A percentile compares a stretch with the other conserved stretches of the same genome.
phyloP scores from a whole-genome alignment of 2,113 vertebrate genomes.

The Saimiri boliviensis region DNA sequence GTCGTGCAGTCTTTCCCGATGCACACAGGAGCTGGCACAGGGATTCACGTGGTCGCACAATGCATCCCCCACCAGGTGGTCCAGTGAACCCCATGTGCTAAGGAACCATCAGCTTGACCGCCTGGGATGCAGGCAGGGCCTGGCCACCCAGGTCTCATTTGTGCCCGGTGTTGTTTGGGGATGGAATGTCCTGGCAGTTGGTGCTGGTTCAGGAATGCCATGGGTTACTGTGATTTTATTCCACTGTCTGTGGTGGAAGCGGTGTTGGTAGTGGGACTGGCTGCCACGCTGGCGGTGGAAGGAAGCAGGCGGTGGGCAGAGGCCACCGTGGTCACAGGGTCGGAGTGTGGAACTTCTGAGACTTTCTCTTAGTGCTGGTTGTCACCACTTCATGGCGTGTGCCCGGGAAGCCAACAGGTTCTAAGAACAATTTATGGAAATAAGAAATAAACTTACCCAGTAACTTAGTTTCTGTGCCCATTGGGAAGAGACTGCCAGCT shows the following conservation, averaged over 20 bases:
- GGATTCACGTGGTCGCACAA: accelerated
- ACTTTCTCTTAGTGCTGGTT: neutral
- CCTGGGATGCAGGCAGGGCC: neutral
- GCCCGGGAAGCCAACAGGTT: no score
- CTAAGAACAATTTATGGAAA: neutral
- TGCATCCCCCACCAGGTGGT: accelerated
- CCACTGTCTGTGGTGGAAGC: no score
- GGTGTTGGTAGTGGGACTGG: neutral
- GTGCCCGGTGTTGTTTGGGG: neutral
- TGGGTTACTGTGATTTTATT: accelerated
- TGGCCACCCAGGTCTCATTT: neutral
- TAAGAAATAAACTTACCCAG: neutral
- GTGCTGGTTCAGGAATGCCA: accelerated
- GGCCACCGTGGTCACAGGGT: neutral
- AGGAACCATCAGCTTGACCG: neutral
- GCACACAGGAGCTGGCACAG: no score
- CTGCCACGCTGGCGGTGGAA: accelerated
- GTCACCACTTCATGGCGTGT: neutral
- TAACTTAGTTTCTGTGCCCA: neutral
- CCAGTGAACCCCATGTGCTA: neutral
- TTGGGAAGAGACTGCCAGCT: neutral
- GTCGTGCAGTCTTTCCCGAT: no score
- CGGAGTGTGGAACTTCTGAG: neutral
- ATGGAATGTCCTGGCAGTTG: accelerated
- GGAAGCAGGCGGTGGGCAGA: no score